These are phyloP conservation scores for Anser cygnoides DNA, from an alignment of 2,113 vertebrate species.

Conservation along the genomic window DNA sequence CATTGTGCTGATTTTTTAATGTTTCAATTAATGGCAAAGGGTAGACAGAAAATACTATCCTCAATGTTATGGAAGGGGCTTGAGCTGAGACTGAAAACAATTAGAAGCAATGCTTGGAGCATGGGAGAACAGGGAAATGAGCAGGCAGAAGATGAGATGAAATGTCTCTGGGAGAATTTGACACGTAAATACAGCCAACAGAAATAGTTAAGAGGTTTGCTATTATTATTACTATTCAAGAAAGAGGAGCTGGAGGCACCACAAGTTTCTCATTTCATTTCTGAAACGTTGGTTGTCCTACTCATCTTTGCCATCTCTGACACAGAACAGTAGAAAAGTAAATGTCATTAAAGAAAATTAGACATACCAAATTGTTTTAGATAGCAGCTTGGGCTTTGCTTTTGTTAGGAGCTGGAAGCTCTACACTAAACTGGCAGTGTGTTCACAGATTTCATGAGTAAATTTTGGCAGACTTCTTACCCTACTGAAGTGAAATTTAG, in stretches of 20 bases:
- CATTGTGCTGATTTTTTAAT: conserved; percentile 26
- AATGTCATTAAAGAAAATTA: neutral
- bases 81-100: neutral
- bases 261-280: neutral
- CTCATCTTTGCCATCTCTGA: neutral
- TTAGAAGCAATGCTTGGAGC: neutral
- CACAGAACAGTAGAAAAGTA: neutral
- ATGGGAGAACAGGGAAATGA: conserved; percentile 24
- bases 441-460: neutral
- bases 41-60: neutral
- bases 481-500: neutral
- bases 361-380: neutral
- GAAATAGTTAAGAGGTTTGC: conserved; percentile 9
- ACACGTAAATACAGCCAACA: neutral
- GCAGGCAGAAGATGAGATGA: conserved; percentile 17
- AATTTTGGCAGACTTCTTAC: neutral
- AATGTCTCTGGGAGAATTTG: conserved; percentile 25
- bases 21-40: conserved; percentile 26
- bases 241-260: neutral
- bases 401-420: conserved; percentile 1
- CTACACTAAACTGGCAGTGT: neutral
- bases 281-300: neutral
- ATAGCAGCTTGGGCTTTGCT: neutral
- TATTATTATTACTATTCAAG: neutral
- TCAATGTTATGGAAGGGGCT: neutral